These are phyloP conservation scores for Brachynemurus nebulosus DNA, from an alignment of 2,888 invertebrate genomes.

Conservation along the genomic window DNA sequence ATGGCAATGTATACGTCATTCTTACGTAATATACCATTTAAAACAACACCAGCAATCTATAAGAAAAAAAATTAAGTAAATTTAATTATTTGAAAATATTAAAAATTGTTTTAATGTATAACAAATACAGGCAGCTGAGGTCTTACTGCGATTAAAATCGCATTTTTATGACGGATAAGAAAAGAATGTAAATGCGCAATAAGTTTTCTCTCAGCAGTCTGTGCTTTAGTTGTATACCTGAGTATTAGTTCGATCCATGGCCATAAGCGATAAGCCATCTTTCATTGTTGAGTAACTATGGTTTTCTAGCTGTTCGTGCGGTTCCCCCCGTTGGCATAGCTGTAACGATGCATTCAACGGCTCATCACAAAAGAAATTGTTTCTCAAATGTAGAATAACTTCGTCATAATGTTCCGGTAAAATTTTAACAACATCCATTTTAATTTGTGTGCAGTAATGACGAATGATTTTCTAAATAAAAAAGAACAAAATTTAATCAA, in stretches of 20 bases:
- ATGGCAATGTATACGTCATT: slow-evolving; percentile 58
- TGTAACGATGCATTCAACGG: slow-evolving; percentile 68
- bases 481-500: neutral
- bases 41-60: slow-evolving; percentile 62
- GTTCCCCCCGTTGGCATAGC: slow-evolving; percentile 53
- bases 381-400: slow-evolving; percentile 55
- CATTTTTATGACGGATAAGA: neutral
- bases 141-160: neutral
- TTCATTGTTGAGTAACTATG: slow-evolving; percentile 58
- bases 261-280: slow-evolving; percentile 61
- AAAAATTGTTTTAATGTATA: neutral
- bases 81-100: neutral
- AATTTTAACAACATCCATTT: slow-evolving; percentile 33
- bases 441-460: no score
- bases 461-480: neutral
- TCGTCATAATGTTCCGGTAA: slow-evolving; percentile 39
- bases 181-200: no score
- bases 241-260: slow-evolving; percentile 40
- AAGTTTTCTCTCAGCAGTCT: no score
- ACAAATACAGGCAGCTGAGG: neutral
- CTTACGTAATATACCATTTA: slow-evolving; percentile 61
- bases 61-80: slow-evolving; percentile 24
- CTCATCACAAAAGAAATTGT: slow-evolving; percentile 71
- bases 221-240: no score
- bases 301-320: slow-evolving; percentile 56